Evolutionary conservation across 2,113 vertebrate genomes (phyloP).

Genomic region (Monarcha castaneiventris): DNA sequence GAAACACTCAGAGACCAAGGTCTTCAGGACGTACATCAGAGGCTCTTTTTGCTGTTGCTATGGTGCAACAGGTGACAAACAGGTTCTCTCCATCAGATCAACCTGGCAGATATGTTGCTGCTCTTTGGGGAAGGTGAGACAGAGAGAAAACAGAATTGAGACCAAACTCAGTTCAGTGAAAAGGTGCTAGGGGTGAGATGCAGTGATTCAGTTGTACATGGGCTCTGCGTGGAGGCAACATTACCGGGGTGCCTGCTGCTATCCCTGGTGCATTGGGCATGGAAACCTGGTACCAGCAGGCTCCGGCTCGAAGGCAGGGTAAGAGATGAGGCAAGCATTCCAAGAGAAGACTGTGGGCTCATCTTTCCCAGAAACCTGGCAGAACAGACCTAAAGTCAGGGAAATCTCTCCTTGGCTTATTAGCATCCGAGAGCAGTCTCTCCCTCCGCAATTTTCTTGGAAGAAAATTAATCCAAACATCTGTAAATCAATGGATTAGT

Average conservation of each 20-base stretch:
- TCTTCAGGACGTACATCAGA: background rate
- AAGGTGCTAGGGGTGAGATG: background rate
- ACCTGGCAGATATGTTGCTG: background rate
- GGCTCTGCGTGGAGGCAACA: background rate
- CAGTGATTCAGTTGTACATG: background rate
- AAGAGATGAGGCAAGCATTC: background rate
- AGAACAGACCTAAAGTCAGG: background rate
- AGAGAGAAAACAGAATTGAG: background rate
- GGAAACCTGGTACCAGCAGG: background rate
- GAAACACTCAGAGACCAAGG: background rate
- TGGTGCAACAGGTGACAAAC: background rate
- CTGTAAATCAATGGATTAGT: background rate
- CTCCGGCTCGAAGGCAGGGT: background rate
- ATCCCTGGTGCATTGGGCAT: background rate
- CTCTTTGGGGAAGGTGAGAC: background rate
- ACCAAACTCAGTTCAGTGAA: background rate
- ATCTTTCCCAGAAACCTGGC: background rate
- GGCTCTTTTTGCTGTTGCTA: background rate
- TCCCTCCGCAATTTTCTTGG: background rate
- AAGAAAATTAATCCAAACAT: background rate
- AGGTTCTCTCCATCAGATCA: background rate
- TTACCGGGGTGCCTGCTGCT: background rate
- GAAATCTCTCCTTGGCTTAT: background rate
- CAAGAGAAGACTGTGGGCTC: background rate
- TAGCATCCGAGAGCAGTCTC: background rate